Base-by-base conservation (phyloP, 2,888 invertebrate genomes). In the Philonicus albiceps region DNA sequence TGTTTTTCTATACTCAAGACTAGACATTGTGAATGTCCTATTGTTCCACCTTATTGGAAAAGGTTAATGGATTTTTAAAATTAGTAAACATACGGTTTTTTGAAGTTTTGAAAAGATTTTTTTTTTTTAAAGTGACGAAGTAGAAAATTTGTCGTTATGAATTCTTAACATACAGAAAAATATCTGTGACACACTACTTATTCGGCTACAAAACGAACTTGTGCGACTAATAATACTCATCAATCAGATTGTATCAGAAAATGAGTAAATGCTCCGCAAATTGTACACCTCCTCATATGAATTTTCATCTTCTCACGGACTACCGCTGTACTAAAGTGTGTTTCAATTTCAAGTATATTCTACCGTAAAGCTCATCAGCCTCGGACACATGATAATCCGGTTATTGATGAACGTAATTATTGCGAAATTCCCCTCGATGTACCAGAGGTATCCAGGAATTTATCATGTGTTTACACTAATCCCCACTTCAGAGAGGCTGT, bases 361-460 rank as follows among this genome's bases (percentile, higher is more conserved):
- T 8, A 27, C 8, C 64, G 8, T 3, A 64, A 64, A 64, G 8
- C 27, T 27, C 64, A 19, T 64, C 64, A 22, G 64, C 22, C 8
- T 27, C 22, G 64, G 64, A 64, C 64, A 64, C 73, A 73, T 34
- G 55, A 55, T 86, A 86, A 86, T 86, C 86, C 76, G 55, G 86
- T 86, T 86, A 86, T 86, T 86, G 86, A 86, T 86, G 86, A 53
- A 74, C 31, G 76, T 86, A 86, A 86, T 86, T 86, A 86, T 76
- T 19, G 55, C 76, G 11, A 40, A 75, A 85, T 85, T 49, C 85
- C 31, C 37, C 53, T 53, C 76, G 19, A 55, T 55, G 30, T 27
- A 40, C 53, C 76, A 64, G 55, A 86, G 86, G 86, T 76, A 86
- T 86, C 78, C 53, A 34, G 37, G 37, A 86, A 86, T 86, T 86